These are phyloP conservation scores for Yponomeuta plumbellus DNA, from an alignment of 2,888 invertebrate genomes.

Conservation along the genomic window DNA sequence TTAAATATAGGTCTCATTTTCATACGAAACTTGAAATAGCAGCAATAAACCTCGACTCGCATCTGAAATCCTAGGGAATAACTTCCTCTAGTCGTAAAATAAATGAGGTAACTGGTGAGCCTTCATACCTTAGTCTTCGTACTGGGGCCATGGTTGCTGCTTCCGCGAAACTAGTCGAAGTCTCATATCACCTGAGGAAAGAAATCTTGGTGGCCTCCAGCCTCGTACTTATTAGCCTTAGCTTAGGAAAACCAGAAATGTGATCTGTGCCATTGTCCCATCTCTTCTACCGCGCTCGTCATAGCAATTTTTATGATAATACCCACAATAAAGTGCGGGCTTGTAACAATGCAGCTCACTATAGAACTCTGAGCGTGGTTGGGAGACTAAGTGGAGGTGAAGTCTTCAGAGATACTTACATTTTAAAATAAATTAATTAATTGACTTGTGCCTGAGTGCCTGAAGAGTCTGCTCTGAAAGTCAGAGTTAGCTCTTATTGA, in stretches of 20 bases:
- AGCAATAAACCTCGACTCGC: background rate
- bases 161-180: background rate
- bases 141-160: background rate
- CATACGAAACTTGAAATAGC: background rate
- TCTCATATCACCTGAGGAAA: background rate
- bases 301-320: constrained; percentile 13
- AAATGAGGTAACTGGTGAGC: background rate
- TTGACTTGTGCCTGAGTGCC: too few relatives aligned
- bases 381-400: too few relatives aligned
- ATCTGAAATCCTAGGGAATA: background rate
- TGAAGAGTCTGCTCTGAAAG: too few relatives aligned
- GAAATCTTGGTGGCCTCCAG: background rate
- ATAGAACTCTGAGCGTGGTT: background rate
- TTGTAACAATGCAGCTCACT: constrained; percentile 7
- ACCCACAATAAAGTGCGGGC: constrained; percentile 12
- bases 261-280: background rate
- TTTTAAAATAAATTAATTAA: too few relatives aligned
- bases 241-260: background rate
- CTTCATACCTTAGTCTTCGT: background rate
- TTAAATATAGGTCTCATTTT: background rate
- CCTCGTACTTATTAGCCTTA: background rate
- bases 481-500: too few relatives aligned
- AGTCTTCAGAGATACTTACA: too few relatives aligned
- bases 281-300: background rate
- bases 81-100: background rate